A percentile compares a stretch with the other conserved stretches of the same genome.
Conservation (phyloP, 2,797 vertebrate genomes). For the Molossus molossus region DNA sequence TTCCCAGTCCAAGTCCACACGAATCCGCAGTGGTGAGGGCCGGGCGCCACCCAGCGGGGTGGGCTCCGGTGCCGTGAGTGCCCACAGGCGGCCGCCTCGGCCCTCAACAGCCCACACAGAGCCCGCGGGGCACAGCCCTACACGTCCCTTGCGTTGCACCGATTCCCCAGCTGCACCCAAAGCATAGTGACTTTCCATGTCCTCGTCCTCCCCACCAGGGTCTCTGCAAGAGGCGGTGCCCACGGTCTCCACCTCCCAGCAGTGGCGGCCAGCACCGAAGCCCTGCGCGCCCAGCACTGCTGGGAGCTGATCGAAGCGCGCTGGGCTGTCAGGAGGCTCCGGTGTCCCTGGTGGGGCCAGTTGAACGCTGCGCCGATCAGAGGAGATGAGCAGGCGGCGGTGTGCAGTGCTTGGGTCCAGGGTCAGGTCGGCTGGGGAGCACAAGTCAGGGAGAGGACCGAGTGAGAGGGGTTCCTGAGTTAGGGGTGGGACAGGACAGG, state of each 20-base stretch:
- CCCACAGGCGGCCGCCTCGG: constrained; percentile 81
- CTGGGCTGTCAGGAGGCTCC: not conserved
- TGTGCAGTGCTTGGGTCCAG: constrained; percentile 89
- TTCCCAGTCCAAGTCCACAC: constrained; percentile 85
- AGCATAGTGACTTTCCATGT: constrained; percentile 63
- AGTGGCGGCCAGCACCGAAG: constrained; percentile 83
- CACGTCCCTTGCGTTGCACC: constrained; percentile 77
- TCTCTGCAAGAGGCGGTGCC: not conserved
- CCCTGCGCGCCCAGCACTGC: constrained; percentile 80
- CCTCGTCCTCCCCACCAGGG: constrained; percentile 1
- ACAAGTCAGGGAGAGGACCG: not conserved
- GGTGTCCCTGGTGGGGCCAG: constrained; percentile 77
- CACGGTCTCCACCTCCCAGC: constrained; percentile 83
- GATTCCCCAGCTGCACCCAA: constrained; percentile 83
- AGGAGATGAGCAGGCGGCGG: constrained; percentile 84
- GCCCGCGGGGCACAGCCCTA: constrained; percentile 77
- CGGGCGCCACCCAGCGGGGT: constrained; percentile 62
- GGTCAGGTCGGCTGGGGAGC: constrained; percentile 84
- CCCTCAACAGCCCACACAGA: constrained; percentile 84
- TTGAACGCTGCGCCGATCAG: constrained; percentile 83
- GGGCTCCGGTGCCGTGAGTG: constrained; percentile 78
- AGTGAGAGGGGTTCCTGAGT: not conserved
- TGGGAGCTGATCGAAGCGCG: constrained; percentile 69
- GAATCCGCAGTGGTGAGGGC: constrained; percentile 79
- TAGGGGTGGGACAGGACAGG: not conserved